phyloP scores from a whole-genome alignment of 2,888 invertebrate genomes.

The Zygothrica quintamaculata region DNA sequence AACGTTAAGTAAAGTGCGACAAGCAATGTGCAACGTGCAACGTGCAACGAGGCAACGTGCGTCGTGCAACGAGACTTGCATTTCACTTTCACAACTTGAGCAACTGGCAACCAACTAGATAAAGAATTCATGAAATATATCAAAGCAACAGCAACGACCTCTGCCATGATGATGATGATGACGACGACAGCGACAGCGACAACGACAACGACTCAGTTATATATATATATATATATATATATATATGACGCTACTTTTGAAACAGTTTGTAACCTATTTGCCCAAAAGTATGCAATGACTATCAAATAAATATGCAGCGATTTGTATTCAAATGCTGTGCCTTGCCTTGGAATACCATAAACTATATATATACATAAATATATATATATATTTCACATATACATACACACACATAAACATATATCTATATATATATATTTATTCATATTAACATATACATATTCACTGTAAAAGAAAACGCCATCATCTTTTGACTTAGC shows the following conservation, averaged over 20 bases:
- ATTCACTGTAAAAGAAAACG: too few species aligned
- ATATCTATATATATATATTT: too few species aligned
- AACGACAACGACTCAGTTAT: constrained; percentile 4
- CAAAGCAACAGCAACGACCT: constrained; percentile 32
- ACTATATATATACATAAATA: background rate
- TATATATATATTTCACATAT: too few species aligned
- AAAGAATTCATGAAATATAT: constrained; percentile 73
- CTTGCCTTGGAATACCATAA: background rate
- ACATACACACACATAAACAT: too few species aligned
- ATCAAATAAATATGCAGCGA: constrained; percentile 56
- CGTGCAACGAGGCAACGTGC: constrained; percentile 13
- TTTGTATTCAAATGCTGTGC: constrained; percentile 65
- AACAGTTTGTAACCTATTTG: constrained; percentile 17
- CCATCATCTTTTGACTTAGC: too few species aligned
- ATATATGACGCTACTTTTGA: constrained; percentile 44
- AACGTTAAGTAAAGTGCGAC: constrained; percentile 12
- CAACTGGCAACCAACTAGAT: constrained; percentile 54
- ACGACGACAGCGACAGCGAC: background rate
- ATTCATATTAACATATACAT: too few species aligned
- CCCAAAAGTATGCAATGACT: constrained; percentile 45
- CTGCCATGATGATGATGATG: background rate
- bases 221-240: constrained; percentile 12
- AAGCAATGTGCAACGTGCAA: constrained; percentile 7
- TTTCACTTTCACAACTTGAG: constrained; percentile 70
- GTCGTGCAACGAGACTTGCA: constrained; percentile 44